Evolutionary conservation across 2,888 invertebrate genomes (phyloP).

Genomic region (Meghimatium bilineatum): DNA sequence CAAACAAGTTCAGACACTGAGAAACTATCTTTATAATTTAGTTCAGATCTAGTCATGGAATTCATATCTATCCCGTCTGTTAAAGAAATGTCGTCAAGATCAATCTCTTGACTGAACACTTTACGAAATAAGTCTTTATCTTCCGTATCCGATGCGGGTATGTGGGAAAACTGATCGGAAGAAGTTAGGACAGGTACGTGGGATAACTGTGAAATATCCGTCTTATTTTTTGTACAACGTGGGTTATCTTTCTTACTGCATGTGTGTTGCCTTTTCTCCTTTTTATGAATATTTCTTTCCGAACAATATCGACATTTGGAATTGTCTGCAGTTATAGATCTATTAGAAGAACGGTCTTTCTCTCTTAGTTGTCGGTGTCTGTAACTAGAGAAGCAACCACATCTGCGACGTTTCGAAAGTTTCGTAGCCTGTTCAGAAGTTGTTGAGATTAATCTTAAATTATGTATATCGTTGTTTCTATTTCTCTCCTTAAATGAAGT

Average conservation of each 20-base stretch:
- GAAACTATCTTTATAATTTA: constrained; percentile 8
- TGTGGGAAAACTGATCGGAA: not conserved
- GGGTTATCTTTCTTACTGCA: not conserved
- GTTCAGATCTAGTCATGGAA: not conserved
- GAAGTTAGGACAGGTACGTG: not conserved
- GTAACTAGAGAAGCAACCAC: not conserved
- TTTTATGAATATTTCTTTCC: constrained; percentile 40
- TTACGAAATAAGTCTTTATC: constrained; percentile 49
- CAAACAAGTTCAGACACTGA: not conserved
- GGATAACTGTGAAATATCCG: not conserved
- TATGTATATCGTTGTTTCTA: not conserved
- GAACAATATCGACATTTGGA: constrained; percentile 29
- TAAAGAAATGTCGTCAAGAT: constrained; percentile 43
- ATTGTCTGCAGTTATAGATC: not conserved
- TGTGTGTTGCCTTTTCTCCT: not conserved
- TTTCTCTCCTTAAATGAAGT: not conserved
- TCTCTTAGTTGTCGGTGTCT: not conserved
- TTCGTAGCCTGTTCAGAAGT: constrained; percentile 8
- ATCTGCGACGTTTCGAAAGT: not conserved
- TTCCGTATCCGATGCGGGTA: not conserved
- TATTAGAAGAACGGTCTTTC: not conserved
- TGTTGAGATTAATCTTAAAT: not conserved
- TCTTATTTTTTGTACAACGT: not conserved
- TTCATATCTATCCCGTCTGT: not conserved
- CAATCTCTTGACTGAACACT: constrained; percentile 53